Evolutionary conservation across 2,797 vertebrate genomes (phyloP).

Genomic region (Hippoglossus hippoglossus): DNA sequence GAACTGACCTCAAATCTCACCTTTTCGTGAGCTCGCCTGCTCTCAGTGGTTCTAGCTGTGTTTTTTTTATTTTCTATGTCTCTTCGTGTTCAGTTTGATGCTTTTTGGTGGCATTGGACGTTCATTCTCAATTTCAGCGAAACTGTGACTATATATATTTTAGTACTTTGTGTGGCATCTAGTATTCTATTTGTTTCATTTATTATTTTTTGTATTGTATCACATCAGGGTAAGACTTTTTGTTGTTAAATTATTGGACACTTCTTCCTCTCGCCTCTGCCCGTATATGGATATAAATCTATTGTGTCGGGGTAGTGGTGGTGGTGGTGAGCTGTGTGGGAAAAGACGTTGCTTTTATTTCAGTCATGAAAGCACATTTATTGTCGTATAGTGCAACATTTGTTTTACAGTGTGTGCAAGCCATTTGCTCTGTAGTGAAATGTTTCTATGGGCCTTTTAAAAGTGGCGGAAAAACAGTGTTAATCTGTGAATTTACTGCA

Average conservation of each 20-base stretch:
- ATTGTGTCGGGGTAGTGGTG: constrained; percentile 50
- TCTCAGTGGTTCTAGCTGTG: constrained; percentile 30
- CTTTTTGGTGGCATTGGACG: constrained; percentile 69
- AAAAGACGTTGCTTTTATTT: constrained; percentile 68
- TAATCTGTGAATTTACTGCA: constrained; percentile 92
- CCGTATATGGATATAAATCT: constrained; percentile 33
- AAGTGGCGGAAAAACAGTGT: constrained; percentile 88
- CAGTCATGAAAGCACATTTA: constrained; percentile 79
- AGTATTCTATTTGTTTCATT: constrained; percentile 69
- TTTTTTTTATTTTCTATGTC: not conserved
- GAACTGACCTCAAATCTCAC: constrained; percentile 99
- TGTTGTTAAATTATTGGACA: constrained; percentile 83
- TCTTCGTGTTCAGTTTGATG: constrained; percentile 56
- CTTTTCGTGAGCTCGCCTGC: constrained; percentile 92
- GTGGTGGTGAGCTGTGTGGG: constrained; percentile 71
- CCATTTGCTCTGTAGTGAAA: constrained; percentile 65
- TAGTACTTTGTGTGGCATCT: constrained; percentile 72
- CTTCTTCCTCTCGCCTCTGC: constrained; percentile 30
- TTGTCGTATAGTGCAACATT: constrained; percentile 66
- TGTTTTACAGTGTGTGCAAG: constrained; percentile 59
- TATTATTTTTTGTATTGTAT: constrained; percentile 68
- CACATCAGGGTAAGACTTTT: constrained; percentile 79
- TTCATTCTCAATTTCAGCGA: constrained; percentile 74
- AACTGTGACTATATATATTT: constrained; percentile 77
- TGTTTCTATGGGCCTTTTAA: constrained; percentile 83